A percentile compares a stretch with the other conserved stretches of the same genome.
Conservation (phyloP, 92 coral and sea anemone genomes). For the Porites rus region DNA sequence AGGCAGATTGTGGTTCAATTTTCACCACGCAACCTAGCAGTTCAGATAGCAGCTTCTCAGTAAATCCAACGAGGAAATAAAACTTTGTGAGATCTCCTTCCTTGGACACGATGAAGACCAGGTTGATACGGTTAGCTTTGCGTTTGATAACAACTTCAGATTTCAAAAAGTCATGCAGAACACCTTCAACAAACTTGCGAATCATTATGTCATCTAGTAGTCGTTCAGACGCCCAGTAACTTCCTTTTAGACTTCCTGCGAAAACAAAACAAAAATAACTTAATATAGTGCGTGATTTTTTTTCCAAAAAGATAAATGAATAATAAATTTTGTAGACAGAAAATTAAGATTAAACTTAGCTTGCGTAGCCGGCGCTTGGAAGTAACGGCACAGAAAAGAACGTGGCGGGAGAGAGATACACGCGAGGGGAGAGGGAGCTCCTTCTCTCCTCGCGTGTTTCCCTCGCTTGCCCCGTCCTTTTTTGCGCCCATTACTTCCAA, state of each 20-base stretch:
- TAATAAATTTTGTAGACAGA: background rate
- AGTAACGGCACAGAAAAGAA: too few species aligned
- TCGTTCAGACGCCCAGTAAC: slow-evolving; percentile 94
- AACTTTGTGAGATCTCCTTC: slow-evolving; percentile 75
- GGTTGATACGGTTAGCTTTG: slow-evolving; percentile 85
- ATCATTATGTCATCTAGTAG: slow-evolving; percentile 95
- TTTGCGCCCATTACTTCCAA: too few species aligned
- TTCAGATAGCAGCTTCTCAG: slow-evolving; percentile 87
- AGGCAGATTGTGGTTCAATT: slow-evolving; percentile 82
- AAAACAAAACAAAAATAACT: background rate
- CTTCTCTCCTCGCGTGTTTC: too few species aligned
- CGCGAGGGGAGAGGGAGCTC: too few species aligned
- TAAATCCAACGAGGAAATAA: slow-evolving; percentile 90
- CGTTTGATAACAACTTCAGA: slow-evolving; percentile 95
- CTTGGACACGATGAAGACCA: slow-evolving; percentile 78
- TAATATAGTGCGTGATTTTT: background rate
- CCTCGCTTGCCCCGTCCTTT: too few species aligned
- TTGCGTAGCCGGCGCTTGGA: too few species aligned
- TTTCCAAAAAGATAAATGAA: background rate
- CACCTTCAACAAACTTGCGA: slow-evolving; percentile 95
- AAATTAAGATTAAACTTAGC: too few species aligned
- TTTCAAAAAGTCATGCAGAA: slow-evolving; percentile 82
- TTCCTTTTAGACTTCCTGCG: slow-evolving; percentile 91
- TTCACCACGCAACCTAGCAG: slow-evolving; percentile 89
- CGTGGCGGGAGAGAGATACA: too few species aligned